Evolutionary conservation across 2,888 invertebrate genomes (phyloP).

Genomic region (Sialis lutaria): DNA sequence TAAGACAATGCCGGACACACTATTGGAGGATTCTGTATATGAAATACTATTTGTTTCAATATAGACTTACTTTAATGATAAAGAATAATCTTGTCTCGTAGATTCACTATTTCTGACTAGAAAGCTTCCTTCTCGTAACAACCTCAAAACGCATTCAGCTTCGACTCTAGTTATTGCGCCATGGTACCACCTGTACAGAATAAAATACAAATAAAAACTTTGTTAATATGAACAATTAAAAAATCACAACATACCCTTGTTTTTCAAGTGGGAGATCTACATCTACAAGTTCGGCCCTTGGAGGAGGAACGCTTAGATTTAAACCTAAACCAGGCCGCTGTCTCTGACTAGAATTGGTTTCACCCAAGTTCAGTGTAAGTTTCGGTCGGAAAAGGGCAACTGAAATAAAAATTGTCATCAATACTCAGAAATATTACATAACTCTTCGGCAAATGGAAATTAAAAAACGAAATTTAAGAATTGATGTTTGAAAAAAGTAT

Average conservation of each 20-base stretch:
- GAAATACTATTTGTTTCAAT: not conserved
- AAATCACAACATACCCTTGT: slow-evolving; percentile 53
- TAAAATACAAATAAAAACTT: slow-evolving; percentile 4
- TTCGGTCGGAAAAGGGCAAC: slow-evolving; percentile 44
- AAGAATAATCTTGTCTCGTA: slow-evolving; percentile 80
- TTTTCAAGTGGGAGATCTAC: slow-evolving; percentile 66
- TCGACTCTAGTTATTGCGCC: slow-evolving; percentile 81
- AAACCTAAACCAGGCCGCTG: slow-evolving; percentile 27
- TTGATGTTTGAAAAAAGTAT: not conserved
- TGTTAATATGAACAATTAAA: not conserved
- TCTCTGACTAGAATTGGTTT: slow-evolving; percentile 19
- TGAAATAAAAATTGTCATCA: slow-evolving; percentile 5
- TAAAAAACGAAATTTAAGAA: not conserved
- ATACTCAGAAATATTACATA: not conserved
- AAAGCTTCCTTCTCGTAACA: slow-evolving; percentile 81
- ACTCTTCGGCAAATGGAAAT: not conserved
- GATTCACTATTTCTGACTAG: slow-evolving; percentile 89
- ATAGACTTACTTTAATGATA: slow-evolving; percentile 80
- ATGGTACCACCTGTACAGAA: slow-evolving; percentile 70
- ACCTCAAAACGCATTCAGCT: slow-evolving; percentile 73
- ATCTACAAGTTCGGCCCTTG: slow-evolving; percentile 58
- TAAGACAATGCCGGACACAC: too few relatives aligned
- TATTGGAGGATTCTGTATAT: too few relatives aligned
- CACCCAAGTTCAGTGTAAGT: slow-evolving; percentile 56
- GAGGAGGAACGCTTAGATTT: slow-evolving; percentile 27